These are phyloP conservation scores for Aspidoscelis tigris DNA, from an alignment of 2,113 vertebrate genomes.

Conservation along the genomic window DNA sequence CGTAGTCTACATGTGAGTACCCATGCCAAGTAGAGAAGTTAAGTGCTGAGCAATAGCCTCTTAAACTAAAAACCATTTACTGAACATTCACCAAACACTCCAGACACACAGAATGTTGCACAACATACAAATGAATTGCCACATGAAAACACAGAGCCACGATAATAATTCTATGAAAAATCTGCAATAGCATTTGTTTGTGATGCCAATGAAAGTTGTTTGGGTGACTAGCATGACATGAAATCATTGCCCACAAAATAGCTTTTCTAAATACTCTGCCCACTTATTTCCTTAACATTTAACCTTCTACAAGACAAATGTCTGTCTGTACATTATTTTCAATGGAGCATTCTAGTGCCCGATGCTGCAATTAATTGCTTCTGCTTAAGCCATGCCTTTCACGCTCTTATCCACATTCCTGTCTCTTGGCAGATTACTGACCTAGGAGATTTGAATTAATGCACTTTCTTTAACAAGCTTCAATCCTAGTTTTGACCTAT, in stretches of 20 bases:
- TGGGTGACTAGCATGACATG: neutral
- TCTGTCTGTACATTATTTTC: neutral
- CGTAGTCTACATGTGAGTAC: too few relatives aligned
- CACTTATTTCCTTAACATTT: neutral
- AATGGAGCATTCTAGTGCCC: neutral
- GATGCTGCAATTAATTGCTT: constrained; percentile 5
- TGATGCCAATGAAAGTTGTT: neutral
- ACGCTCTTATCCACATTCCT: neutral
- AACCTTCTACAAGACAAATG: neutral
- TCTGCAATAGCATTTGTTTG: neutral
- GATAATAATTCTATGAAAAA: neutral
- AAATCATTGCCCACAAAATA: neutral
- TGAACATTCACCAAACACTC: neutral
- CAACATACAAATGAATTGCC: neutral
- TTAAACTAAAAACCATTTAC: neutral
- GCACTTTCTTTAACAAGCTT: neutral
- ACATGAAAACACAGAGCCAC: neutral
- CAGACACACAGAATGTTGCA: neutral
- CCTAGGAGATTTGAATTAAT: neutral
- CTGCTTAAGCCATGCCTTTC: neutral
- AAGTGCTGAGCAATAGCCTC: too few relatives aligned
- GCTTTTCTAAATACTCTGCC: neutral
- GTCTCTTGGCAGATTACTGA: neutral
- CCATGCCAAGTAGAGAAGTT: neutral
- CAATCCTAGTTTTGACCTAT: neutral